phyloP scores from a whole-genome alignment of 2,888 invertebrate species.

The Archips xylosteana region DNA sequence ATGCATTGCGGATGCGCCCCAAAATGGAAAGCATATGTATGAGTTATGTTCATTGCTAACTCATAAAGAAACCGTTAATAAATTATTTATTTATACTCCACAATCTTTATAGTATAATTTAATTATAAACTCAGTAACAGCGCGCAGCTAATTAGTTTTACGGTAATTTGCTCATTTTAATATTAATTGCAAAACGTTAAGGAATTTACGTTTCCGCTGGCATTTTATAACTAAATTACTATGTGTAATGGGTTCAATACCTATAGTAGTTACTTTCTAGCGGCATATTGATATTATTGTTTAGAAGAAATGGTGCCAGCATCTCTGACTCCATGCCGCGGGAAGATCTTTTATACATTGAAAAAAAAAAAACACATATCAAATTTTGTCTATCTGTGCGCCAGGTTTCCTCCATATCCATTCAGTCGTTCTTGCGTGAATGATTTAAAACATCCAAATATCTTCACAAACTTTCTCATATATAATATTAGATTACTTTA shows the following conservation, averaged over 20 bases:
- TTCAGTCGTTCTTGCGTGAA: too few species aligned
- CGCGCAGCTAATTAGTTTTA: slow-evolving; percentile 9
- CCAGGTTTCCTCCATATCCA: too few species aligned
- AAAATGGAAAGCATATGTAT: background rate
- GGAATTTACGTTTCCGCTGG: background rate
- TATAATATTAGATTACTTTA: too few species aligned
- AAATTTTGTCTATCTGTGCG: too few species aligned
- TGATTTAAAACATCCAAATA: too few species aligned
- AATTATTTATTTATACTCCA: slow-evolving; percentile 16
- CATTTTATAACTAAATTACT: background rate
- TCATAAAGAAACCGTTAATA: slow-evolving; percentile 5
- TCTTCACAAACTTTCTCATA: too few species aligned
- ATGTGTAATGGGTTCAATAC: background rate
- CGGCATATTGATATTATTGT: background rate
- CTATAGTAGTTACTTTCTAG: background rate
- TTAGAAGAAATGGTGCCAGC: too few species aligned
- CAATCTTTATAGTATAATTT: slow-evolving; percentile 12
- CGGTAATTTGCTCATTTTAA: slow-evolving; percentile 16
- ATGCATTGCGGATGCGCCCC: background rate
- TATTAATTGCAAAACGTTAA: background rate
- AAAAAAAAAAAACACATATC: too few species aligned
- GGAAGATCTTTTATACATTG: too few species aligned
- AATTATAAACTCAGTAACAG: background rate
- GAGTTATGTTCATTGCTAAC: background rate
- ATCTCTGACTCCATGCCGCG: too few species aligned